Conservation (phyloP, 2,113 vertebrate genomes). For the Steatornis caripensis region DNA sequence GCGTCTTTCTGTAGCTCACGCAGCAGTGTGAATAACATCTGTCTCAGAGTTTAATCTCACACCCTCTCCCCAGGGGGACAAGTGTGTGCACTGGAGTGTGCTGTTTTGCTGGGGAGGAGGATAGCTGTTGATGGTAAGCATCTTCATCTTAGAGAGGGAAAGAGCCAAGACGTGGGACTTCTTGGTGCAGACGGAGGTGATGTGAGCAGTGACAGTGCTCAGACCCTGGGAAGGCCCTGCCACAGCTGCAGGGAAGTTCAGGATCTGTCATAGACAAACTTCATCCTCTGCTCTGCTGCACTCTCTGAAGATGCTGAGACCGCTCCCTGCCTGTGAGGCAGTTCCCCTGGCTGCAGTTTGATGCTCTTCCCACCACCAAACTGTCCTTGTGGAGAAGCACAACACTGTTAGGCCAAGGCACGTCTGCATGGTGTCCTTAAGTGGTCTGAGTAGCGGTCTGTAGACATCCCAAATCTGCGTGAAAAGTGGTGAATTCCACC, state of each 20-base stretch:
- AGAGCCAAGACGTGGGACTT: neutral
- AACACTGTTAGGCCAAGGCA: neutral
- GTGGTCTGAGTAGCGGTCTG: accelerated
- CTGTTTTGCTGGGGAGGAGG: neutral
- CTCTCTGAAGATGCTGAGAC: neutral
- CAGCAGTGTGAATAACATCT: neutral
- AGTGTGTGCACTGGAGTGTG: constrained; percentile 11
- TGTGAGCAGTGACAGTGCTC: neutral
- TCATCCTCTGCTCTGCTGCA: neutral
- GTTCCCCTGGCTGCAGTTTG: neutral
- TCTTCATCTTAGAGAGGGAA: neutral
- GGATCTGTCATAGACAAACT: neutral
- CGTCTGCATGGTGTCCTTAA: neutral
- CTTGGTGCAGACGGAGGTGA: neutral
- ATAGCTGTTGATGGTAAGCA: neutral
- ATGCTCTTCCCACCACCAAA: neutral
- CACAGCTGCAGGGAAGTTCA: neutral
- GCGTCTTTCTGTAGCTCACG: neutral
- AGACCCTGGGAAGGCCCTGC: neutral
- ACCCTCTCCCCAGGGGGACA: neutral
- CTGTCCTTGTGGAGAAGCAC: neutral
- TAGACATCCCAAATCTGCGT: neutral
- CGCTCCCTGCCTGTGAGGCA: neutral
- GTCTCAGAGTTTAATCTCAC: neutral
- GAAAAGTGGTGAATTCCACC: neutral